phyloP scores from a whole-genome alignment of 2,797 vertebrate genomes.

The Dromococcyx pavoninus region DNA sequence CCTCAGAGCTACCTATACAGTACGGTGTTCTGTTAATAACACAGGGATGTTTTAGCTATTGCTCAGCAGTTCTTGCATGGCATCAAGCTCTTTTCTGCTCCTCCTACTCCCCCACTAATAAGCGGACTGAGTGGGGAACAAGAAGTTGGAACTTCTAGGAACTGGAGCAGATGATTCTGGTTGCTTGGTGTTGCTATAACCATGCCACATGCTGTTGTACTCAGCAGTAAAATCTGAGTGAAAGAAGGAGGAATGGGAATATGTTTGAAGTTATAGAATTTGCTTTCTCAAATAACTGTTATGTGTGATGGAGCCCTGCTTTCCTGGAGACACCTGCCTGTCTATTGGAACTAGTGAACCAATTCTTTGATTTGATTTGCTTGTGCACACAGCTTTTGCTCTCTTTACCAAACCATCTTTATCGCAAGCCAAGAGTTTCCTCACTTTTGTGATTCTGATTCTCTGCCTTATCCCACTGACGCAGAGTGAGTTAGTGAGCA shows the following conservation, averaged over 20 bases:
- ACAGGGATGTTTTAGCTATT: background rate
- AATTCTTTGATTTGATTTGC: background rate
- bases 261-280: rapidly evolving
- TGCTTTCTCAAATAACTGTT: background rate
- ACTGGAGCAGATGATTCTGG: too few species aligned
- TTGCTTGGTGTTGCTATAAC: rapidly evolving
- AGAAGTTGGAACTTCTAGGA: background rate
- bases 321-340: background rate
- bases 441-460: background rate
- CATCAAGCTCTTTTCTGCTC: background rate
- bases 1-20: background rate
- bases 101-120: rapidly evolving
- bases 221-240: background rate
- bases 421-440: background rate
- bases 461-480: too few species aligned
- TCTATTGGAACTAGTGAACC: rapidly evolving
- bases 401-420: background rate
- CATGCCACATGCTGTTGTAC: rapidly evolving
- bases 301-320: rapidly evolving
- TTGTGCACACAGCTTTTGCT: background rate
- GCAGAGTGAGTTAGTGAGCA: rapidly evolving
- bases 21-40: background rate
- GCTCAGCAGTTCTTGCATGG: background rate
- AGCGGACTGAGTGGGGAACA: too few species aligned
- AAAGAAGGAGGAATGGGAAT: rapidly evolving